These are phyloP conservation scores for Urocynchramus pylzowi DNA, from an alignment of 2,113 vertebrate species.

Conservation along the genomic window DNA sequence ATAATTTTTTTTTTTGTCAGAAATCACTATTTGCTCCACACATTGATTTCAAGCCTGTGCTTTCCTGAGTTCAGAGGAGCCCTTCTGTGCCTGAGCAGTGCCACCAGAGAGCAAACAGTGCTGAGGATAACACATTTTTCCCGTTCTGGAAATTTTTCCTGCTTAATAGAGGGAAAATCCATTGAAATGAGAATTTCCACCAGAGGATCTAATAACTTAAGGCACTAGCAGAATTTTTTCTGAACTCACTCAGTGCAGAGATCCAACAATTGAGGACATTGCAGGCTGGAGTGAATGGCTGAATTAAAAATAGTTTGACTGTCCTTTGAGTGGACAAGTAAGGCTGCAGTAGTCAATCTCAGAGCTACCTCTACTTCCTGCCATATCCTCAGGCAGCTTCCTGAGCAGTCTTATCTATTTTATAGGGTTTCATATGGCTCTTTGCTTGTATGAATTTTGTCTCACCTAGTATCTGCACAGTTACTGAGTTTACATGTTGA, in stretches of 20 bases:
- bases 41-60: not conserved
- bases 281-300: not conserved
- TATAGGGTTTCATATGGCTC: not conserved
- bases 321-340: not conserved
- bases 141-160: not conserved
- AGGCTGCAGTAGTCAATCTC: not conserved
- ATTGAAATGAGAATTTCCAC: not conserved
- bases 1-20: not conserved
- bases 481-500: not conserved
- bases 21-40: not conserved
- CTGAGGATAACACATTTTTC: not conserved
- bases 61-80: not conserved
- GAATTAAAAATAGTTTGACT: not conserved
- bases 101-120: not conserved
- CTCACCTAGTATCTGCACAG: not conserved
- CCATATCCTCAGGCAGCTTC: not conserved
- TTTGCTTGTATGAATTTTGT: not conserved
- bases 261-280: not conserved
- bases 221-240: not conserved
- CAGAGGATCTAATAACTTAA: not conserved
- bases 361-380: not conserved
- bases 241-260: not conserved
- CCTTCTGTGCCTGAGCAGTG: not conserved
- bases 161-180: not conserved
- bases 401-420: not conserved